Evolutionary conservation across 2,888 invertebrate species (phyloP).

Genomic region (Lissocephala sabroskyi): DNA sequence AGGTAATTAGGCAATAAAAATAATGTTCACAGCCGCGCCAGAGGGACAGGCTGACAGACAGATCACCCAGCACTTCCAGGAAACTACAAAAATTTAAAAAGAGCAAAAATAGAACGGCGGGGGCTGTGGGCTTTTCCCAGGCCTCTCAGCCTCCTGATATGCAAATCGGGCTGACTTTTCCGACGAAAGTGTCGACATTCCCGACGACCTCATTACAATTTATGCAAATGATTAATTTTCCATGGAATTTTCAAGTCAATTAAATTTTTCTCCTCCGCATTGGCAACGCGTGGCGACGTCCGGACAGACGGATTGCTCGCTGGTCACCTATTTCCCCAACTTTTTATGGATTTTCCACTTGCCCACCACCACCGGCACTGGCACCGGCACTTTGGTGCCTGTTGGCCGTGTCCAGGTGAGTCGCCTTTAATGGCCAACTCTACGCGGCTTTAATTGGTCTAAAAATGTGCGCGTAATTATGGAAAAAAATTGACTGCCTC

Average conservation of each 20-base stretch:
- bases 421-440: slow-evolving; percentile 26
- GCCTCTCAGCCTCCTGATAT: not conserved
- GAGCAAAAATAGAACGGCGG: too few species aligned
- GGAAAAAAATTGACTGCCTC: slow-evolving; percentile 27
- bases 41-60: too few species aligned
- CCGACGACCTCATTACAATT: not conserved
- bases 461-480: slow-evolving; percentile 51
- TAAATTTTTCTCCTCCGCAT: slow-evolving; percentile 43
- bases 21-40: slow-evolving; percentile 50
- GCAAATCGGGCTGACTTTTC: not conserved
- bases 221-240: slow-evolving; percentile 68
- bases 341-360: not conserved
- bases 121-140: too few species aligned
- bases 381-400: slow-evolving; percentile 5
- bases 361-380: too few species aligned
- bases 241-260: slow-evolving; percentile 65
- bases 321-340: slow-evolving; percentile 1
- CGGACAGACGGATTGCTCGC: too few species aligned
- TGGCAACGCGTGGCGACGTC: too few species aligned
- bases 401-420: slow-evolving; percentile 19
- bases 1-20: slow-evolving; percentile 70
- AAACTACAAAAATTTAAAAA: too few species aligned
- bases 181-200: too few species aligned
- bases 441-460: slow-evolving; percentile 43
- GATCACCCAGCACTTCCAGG: too few species aligned